Base-by-base conservation (phyloP, 2,113 vertebrate species). In the Neodon shergylaensis region DNA sequence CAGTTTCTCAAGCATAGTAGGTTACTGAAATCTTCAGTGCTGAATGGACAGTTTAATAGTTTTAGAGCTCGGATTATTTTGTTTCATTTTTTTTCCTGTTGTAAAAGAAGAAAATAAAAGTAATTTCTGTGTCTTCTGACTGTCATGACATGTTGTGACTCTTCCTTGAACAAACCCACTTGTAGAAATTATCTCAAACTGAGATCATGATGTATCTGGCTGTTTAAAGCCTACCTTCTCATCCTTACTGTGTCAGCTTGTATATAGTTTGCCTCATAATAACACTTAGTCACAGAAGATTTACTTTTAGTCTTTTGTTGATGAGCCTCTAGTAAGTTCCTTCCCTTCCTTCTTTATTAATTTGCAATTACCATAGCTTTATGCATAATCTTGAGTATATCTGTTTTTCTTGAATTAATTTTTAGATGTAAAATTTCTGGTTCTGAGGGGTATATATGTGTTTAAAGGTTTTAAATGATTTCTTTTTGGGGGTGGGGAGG, bases 131-230 rank as follows among this genome's bases (percentile, higher is more conserved):
- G 31, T 72, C 70, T 90, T 72, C 36, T 74, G 88, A 63, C 22
- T 1, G 33, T n/a, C 47, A 89, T 94, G 28, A 84, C 72, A 94
- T 36, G 19, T 49, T 86, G 65, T 52, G 61, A 49, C 65, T 68
- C 11, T 66, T 68, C 42, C 65, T 68, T 65, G 13, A 24, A 13
- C 49, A 86, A 54, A 42, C 76, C 26, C 1, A 63, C 19, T 58
- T 97, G 66, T 88, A 90, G 52, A 78, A 61, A 90, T 42, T 78
- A 52, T 42, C 91, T 93, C 31, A 91, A 92, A 88, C 61, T 77
- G n/a, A 79, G 42, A 36, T 91, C 54, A 52, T n/a, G 14, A 3
- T 52, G 10, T 85, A 54, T 86, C 42, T 44, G 72, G 39, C 24
- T 76, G 31, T 77, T 88, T 95, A 28, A 39, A 76, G 22, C 21